phyloP scores from a whole-genome alignment of 2,888 invertebrate species.

The Automeris io region DNA sequence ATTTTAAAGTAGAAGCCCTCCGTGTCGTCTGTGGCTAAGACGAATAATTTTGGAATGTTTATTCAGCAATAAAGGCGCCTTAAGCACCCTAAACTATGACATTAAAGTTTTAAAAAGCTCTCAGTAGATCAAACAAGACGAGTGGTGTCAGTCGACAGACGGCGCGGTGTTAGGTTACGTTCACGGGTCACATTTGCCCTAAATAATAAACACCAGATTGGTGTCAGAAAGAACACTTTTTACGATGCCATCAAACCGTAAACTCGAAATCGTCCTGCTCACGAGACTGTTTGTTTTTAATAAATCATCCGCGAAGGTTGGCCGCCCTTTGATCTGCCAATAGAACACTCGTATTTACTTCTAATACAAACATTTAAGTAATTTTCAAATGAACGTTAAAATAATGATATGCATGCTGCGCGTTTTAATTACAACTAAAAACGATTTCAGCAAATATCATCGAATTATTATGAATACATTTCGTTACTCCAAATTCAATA shows the following conservation, averaged over 20 bases:
- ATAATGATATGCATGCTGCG: no score
- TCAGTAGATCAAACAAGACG: conserved; percentile 75
- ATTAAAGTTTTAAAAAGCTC: conserved; percentile 77
- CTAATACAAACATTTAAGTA: no score
- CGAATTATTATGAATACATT: no score
- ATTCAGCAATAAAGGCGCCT: conserved; percentile 69
- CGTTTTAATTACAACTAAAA: no score
- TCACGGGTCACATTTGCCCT: conserved; percentile 69
- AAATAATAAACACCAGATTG: conserved; percentile 74
- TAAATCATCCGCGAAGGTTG: conserved; percentile 62
- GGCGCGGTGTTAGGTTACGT: conserved; percentile 59
- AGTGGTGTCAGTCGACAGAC: conserved; percentile 64
- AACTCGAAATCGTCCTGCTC: conserved; percentile 42
- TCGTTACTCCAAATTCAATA: no score
- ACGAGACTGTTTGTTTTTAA: conserved; percentile 56
- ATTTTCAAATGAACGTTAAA: no score
- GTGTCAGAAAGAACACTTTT: conserved; percentile 73
- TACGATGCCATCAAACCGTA: conserved; percentile 69
- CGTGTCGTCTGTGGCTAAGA: conserved; percentile 24
- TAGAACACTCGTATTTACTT: conserved; percentile 11
- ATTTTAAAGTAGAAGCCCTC: neutral
- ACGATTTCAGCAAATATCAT: no score
- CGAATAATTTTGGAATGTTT: conserved; percentile 61
- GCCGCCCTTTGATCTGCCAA: conserved; percentile 42
- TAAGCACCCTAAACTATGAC: conserved; percentile 68